Evolutionary conservation across 1,140 invertebrate species (phyloP).

Genomic region (Asobara japonica): DNA sequence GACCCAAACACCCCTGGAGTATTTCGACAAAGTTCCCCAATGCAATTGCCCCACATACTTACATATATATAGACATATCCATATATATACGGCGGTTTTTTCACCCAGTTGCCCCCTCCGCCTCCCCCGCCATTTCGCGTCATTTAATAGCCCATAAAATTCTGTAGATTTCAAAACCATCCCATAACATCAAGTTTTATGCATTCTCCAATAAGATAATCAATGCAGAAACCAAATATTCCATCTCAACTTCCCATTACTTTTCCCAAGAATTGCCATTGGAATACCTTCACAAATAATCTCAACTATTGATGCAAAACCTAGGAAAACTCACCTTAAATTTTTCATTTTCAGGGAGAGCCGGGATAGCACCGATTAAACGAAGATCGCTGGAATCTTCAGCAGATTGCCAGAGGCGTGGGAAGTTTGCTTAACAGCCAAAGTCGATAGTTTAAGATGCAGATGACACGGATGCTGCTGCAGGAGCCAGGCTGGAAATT

Average conservation of each 20-base stretch:
- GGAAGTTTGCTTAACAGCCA: background rate
- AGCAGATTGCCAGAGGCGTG: background rate
- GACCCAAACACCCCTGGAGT: too few relatives aligned
- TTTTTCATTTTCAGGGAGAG: background rate
- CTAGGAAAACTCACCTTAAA: background rate
- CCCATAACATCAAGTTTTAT: background rate
- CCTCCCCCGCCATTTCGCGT: background rate
- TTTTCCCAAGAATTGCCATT: background rate
- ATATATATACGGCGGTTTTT: too few relatives aligned
- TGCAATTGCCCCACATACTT: too few relatives aligned
- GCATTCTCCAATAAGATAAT: background rate
- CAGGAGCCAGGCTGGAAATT: slow-evolving; percentile 67
- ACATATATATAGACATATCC: too few relatives aligned
- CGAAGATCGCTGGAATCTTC: background rate
- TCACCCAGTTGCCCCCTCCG: too few relatives aligned
- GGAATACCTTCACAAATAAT: background rate
- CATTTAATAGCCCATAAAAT: background rate
- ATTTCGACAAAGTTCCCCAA: too few relatives aligned
- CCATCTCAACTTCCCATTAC: background rate
- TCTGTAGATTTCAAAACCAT: background rate
- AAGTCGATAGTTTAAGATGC: slow-evolving; percentile 25
- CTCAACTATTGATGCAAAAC: background rate
- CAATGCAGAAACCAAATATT: background rate
- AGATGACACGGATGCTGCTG: slow-evolving; percentile 56
- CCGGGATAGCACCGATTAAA: background rate